Conservation (phyloP, 2,113 vertebrate species). For the Salvelinus namaycush region DNA sequence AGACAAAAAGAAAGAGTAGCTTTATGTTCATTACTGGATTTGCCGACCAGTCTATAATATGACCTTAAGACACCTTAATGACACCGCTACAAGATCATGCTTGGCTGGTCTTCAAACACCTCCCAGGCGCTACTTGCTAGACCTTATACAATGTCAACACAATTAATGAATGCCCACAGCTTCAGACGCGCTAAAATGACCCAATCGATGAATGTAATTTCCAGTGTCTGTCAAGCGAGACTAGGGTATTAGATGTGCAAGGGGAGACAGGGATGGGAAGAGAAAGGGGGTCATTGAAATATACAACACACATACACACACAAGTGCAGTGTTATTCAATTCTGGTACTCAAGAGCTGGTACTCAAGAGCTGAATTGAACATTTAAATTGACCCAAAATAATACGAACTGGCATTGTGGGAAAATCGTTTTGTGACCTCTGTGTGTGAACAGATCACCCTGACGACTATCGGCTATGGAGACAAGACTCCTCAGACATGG, state of each 20-base stretch:
- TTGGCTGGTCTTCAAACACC: constrained; percentile 24
- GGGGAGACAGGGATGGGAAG: constrained; percentile 12
- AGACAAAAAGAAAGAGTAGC: no score
- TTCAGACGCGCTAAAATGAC: constrained; percentile 23
- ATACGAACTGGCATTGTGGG: neutral
- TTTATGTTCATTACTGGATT: no score
- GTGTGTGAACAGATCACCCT: constrained; percentile 86
- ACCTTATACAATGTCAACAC: constrained; percentile 30
- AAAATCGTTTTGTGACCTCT: constrained; percentile 19
- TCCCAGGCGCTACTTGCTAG: constrained; percentile 29
- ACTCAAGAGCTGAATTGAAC: no score
- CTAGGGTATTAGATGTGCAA: constrained; percentile 29
- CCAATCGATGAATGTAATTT: constrained; percentile 66
- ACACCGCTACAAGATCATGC: constrained; percentile 24
- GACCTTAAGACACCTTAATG: constrained; percentile 34
- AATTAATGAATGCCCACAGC: constrained; percentile 7
- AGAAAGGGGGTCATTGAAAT: neutral
- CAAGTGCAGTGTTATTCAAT: no score
- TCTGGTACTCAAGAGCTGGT: no score
- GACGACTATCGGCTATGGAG: constrained; percentile 97
- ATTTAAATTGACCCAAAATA: no score
- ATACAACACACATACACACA: neutral
- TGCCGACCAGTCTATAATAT: no score
- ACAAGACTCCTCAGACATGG: constrained; percentile 98
- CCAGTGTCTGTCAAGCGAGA: constrained; percentile 18